Evolutionary conservation across 1,140 invertebrate genomes (phyloP), one percentile per base, ranked within the genome.

Genomic region (Wiebesia pumilae): DNA sequence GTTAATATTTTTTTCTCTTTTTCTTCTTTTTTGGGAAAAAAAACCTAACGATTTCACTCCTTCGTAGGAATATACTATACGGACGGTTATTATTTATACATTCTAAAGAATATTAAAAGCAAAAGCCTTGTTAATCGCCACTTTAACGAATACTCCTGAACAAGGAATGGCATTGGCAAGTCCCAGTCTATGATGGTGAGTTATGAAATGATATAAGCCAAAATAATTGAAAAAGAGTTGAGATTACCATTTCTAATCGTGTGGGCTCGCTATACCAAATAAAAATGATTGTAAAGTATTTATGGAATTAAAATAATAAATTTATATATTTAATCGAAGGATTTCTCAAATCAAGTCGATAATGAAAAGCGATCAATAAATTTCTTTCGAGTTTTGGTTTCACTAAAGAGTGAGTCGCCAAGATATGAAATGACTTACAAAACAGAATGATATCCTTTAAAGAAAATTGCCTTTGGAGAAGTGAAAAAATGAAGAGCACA

Each of bases 161-260:
- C 30, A 62, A 82, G 80, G 73, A 86, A 81, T 77, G 84, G 69
- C 79, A 86, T 86, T 83, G 85, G 80, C 69, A 82, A 86, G 80
- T 82, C 80, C 71, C 80, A 86, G 80, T 83, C 71, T 82, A 73
- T 82, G 54, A 82, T 73, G 80, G n/a, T n/a, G n/a, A 77, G 62
- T 40, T 82, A 65, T 16, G 80, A 73, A 85, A 75, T 30, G 21
- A 83, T 30, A 67, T 40, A 69, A 84, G n/a, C 14, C 65, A 67
- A 67, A 79, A n/a, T 79, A 19, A 82, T 75, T 9, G 51, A 58
- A 67, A 62, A 43, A 35, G 24, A 38, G 27, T 14, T 21, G 58
- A 51, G 30, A 78, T 69, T 78, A 80, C 78, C 51, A 35, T 21
- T n/a, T 47, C 3, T 16, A 77, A 30, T 19, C 43, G 73, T 43